These are phyloP conservation scores for Synanthedon formicaeformis DNA, from an alignment of 2,888 invertebrate genomes.

Conservation along the genomic window DNA sequence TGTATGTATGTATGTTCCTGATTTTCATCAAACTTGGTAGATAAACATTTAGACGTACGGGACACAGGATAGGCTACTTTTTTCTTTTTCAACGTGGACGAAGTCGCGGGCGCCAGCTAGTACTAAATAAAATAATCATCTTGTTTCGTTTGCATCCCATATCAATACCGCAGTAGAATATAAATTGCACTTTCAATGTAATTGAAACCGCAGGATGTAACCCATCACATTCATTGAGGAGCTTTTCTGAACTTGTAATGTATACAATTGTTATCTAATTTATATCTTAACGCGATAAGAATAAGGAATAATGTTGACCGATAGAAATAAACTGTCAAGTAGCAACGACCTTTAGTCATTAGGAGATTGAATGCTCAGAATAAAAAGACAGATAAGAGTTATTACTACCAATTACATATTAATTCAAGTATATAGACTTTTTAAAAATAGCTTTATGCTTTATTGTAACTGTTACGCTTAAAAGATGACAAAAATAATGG, in stretches of 20 bases:
- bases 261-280: slow-evolving; percentile 10
- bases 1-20: no score
- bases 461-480: no score
- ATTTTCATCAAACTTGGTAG: no score
- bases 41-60: no score
- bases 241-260: slow-evolving; percentile 38
- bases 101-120: no score
- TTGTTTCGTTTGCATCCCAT: neutral
- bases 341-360: slow-evolving; percentile 39
- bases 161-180: slow-evolving; percentile 27
- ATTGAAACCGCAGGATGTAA: slow-evolving; percentile 62
- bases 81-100: no score
- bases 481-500: no score
- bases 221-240: slow-evolving; percentile 52
- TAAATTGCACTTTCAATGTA: slow-evolving; percentile 47
- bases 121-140: neutral
- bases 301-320: slow-evolving; percentile 18
- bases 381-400: neutral
- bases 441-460: neutral
- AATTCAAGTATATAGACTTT: neutral
- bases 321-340: slow-evolving; percentile 15
- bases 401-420: neutral
- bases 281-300: slow-evolving; percentile 13
- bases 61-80: no score
- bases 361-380: slow-evolving; percentile 22